Evolutionary conservation across 2,888 invertebrate species (phyloP), one percentile per base, ranked within the genome.

Genomic region (Rotaria magnacalcarata): DNA sequence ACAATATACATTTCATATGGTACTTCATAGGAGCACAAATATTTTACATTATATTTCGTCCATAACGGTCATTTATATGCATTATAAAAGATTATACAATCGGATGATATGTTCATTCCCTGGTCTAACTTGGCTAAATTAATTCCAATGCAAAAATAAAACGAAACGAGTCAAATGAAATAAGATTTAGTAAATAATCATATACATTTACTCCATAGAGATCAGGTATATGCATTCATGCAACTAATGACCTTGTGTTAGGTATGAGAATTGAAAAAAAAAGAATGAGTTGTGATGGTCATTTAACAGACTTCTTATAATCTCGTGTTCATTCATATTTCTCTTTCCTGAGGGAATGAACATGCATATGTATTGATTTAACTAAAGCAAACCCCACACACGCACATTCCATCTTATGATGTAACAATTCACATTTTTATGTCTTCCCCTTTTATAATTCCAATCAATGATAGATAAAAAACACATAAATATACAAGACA

Each of bases 401-500:
- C 67, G 67, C 67, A 67, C 67, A 67, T 67, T 67, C 67, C 34
- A 34, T 67, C 34, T 41, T 34, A 67, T 67, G 67, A 67, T 34
- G 67, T 67, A 67, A 67, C 67, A 67, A 67, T 41, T 34, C 67
- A 34, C 34, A 67, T 67, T 67, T 34, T 67, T 67, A 67, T 19
- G 67, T 67, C 67, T 19, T 67, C 67, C 34, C 34, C 24, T 34
- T 67, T 41, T 67, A 34, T 67, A 2, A 34, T 34, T 67, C 19
- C 67, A 41, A 67, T 67, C 67, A 67, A 67, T 27, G 11, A 27
- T 34, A 67, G 34, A 1, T 2, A 34, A 34, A 67, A 67, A 67
- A 67, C 67, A 67, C 60, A 34, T 27, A 67, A 16, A 67, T 67
- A 5, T 27, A 27, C 67, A 67, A 67, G 27, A 34, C 27, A 67